Base-by-base conservation (phyloP, 2,888 invertebrate species). In the Blastobasis lacticolella region DNA sequence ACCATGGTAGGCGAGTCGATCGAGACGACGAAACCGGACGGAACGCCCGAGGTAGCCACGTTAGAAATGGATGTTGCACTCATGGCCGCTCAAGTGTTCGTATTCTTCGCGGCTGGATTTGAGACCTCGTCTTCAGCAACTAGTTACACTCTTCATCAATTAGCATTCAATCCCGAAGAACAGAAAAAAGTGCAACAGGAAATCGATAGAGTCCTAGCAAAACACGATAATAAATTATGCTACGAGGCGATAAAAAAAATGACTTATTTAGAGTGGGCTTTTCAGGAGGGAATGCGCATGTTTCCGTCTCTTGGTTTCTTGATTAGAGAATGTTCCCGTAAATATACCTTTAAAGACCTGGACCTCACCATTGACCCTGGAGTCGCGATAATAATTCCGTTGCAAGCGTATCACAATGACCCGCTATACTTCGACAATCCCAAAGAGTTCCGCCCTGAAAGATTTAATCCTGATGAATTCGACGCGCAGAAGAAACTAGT, bases 341-440 rank as follows among this genome's bases (percentile, higher is more conserved):
- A 56, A 8, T 64, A 64, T 41, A 62, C 56, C 3, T 53, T 66
- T 45, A 56, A 57, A 5, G 61, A 57, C 4, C 37, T 59, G 5
- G 46, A 61, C 37, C 10, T 67, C 8, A 60, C 69, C 4, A 69
- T 80, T 41, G 78, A 78, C 52, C 55, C 65, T 10, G 63, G 61
- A 1, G 61, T 64, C 2, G 52, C 55, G 1, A 51, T 71, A 2
- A 42, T 61, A 4, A 60, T 81, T 1, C 75, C 81, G 0, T 55
- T 78, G 41, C 68, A 76, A 49, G 78, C 75, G 3, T 50, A 81
- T 45, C 79, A 80, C 48, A 74, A 67, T 10, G 81, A 81, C 50
- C 76, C 76, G 3, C 53, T 70, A 46, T 78, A 79, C 54, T 81
- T 75, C 44, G 71, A 73, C 9, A 60, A 71, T 38, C 81, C 81